Percentiles rank a stretch among this genome's conserved stretches.
phyloP scores from a whole-genome alignment of 2,797 vertebrate genomes.

The Ispidina picta region DNA sequence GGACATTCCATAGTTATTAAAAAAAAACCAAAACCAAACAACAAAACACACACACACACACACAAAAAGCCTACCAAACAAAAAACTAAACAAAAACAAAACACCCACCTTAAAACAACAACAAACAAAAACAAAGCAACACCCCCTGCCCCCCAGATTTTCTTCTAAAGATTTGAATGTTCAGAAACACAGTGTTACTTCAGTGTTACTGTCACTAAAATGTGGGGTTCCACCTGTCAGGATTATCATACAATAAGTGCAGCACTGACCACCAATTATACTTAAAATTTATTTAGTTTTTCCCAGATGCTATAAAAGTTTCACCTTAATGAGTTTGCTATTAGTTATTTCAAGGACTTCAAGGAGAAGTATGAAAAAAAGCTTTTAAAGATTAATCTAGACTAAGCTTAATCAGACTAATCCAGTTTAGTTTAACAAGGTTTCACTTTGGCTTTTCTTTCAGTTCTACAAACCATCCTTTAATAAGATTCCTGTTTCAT shows the following conservation, averaged over 20 bases:
- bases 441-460: constrained; percentile 44
- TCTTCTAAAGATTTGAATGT: background rate
- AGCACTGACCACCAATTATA: background rate
- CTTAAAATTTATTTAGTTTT: background rate
- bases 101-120: no score
- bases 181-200: background rate
- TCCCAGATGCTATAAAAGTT: constrained; percentile 19
- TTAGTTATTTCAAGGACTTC: constrained; percentile 46
- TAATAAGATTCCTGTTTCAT: background rate
- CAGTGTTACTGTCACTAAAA: background rate
- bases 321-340: constrained; percentile 41
- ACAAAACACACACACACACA: no score
- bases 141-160: background rate
- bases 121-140: no score
- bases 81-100: no score
- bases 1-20: background rate
- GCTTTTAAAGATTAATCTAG: constrained; percentile 39
- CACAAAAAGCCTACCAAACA: no score
- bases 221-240: background rate
- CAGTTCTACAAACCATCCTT: constrained; percentile 9
- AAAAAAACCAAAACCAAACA: background rate
- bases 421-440: constrained; percentile 46
- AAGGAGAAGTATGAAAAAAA: constrained; percentile 47
- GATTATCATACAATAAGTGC: background rate
- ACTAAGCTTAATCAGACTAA: constrained; percentile 37